Base-by-base conservation (phyloP, 2,888 invertebrate genomes). In the Drosophila rellima region DNA sequence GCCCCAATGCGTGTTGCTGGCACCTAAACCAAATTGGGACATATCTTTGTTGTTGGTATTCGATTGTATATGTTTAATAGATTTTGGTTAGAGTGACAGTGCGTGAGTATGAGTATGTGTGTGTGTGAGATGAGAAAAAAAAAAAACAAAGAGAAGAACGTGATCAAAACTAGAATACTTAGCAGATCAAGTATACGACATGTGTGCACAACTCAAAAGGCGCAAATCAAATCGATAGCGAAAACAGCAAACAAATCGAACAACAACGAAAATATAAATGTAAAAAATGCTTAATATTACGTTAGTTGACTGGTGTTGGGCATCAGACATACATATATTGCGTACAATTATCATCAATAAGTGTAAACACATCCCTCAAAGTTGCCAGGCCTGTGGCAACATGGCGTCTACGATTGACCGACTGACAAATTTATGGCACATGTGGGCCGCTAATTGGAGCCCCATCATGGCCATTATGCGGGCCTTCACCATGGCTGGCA, bases 1-100 rank as follows among this genome's bases (percentile, higher is more conserved):
- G 75, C 97, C 97, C 97, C 97, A 97, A 91, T 96, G 96, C 11
- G 96, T 96, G 92, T 97, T 97, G 85, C 96, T 95, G 87, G 96
- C 95, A 92, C 96, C 96, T 91, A 96, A 93, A 45, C 96, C 96
- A 91, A 97, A 97, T 92, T 96, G 96, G 80, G 96, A 95, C 96
- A 97, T 96, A 93, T 97, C 96, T 97, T 76, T 77, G 67, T 65
- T 67, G 65, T 81, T 68, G 45, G 44, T 69, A 76, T 61, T 68
- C 42, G 40, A 39, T 66, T 56, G 56, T 70, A 57, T 29, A 45
- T 51, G 51, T 64, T 54, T 42, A 5, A 23, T 37, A 52, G 20
- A 29, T 37, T 33, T 59, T 11, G 18, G 11, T 57, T 15, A 33
- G 17, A 11, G 39, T 54, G 45, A 35, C 20, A 44, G 8, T 48